Evolutionary conservation across 2,888 invertebrate genomes (phyloP).

Genomic region (Salticus scenicus): DNA sequence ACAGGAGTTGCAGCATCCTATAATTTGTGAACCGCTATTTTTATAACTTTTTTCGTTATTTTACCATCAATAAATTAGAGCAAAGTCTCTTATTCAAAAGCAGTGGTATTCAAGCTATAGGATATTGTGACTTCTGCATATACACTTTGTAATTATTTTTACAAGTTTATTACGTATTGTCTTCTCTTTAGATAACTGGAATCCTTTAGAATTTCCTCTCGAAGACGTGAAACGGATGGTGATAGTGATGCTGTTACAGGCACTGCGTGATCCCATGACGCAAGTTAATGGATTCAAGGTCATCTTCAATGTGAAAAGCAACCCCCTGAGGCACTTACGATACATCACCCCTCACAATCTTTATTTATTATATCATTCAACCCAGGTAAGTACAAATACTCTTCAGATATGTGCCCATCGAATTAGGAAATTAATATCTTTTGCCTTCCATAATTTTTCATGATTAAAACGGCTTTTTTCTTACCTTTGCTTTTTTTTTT

Average conservation of each 20-base stretch:
- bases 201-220: slow-evolving; percentile 17
- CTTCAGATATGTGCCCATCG: background rate
- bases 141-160: too few species aligned
- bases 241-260: slow-evolving; percentile 3
- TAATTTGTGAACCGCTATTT: too few species aligned
- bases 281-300: slow-evolving; percentile 51
- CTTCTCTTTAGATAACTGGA: slow-evolving; percentile 31
- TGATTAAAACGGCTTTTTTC: too few species aligned
- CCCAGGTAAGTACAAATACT: slow-evolving; percentile 25
- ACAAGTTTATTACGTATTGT: too few species aligned
- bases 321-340: slow-evolving; percentile 28
- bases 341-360: slow-evolving; percentile 17
- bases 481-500: too few species aligned
- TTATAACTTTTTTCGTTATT: too few species aligned
- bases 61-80: too few species aligned
- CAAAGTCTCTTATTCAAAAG: too few species aligned
- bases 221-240: slow-evolving; percentile 32
- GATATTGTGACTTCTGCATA: too few species aligned
- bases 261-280: slow-evolving; percentile 36
- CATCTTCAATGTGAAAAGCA: slow-evolving; percentile 31
- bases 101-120: too few species aligned
- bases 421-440: background rate
- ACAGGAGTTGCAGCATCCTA: too few species aligned
- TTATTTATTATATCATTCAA: slow-evolving; percentile 23
- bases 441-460: too few species aligned